Conservation (phyloP, 2,797 vertebrate genomes). For the Bradypodion ventrale region DNA sequence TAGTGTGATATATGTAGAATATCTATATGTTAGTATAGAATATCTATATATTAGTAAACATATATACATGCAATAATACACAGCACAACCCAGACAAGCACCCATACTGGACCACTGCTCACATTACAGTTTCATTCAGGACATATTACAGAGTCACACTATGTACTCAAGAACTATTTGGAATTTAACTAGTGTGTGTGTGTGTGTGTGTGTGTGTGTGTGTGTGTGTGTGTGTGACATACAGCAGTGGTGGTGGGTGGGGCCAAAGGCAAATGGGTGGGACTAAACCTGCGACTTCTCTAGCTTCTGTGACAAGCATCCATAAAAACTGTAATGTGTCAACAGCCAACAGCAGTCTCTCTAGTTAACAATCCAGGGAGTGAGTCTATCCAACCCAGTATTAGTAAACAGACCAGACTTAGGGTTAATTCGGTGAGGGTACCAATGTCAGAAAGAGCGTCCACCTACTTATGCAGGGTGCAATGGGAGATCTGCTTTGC, state of each 20-base stretch:
- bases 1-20: neutral
- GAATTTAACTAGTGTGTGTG: too few species aligned
- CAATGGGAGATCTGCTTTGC: constrained; percentile 97
- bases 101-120: neutral
- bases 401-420: constrained; percentile 20
- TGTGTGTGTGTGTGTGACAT: too few species aligned
- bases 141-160: neutral
- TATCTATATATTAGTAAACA: neutral
- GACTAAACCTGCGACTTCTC: too few species aligned
- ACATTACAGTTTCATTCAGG: constrained; percentile 5
- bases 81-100: neutral
- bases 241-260: too few species aligned
- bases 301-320: neutral
- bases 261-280: too few species aligned
- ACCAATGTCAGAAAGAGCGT: constrained; percentile 37
- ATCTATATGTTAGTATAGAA: neutral
- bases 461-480: constrained; percentile 97
- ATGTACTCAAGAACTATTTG: accelerated
- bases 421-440: constrained; percentile 27
- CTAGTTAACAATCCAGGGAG: neutral
- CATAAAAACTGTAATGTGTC: neutral
- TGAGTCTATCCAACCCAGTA: neutral
- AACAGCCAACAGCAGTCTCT: neutral
- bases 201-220: too few species aligned
- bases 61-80: neutral